Evolutionary conservation across 2,888 invertebrate species (phyloP).

Genomic region (Chloromyia formosa): DNA sequence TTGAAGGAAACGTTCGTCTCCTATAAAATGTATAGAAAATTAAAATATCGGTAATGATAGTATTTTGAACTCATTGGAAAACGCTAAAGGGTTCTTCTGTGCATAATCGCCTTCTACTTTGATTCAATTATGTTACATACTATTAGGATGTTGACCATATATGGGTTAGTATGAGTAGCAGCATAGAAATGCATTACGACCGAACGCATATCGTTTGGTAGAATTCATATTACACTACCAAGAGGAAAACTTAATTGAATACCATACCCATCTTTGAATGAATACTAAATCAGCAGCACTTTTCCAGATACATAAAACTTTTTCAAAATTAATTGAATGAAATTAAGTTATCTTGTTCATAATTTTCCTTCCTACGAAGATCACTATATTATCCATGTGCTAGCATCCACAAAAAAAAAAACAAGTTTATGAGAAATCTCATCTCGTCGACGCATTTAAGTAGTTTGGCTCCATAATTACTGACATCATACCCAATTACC

Average conservation of each 20-base stretch:
- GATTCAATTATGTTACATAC: no score
- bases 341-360: conserved; percentile 38
- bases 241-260: neutral
- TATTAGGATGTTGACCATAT: no score
- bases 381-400: conserved; percentile 3
- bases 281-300: neutral
- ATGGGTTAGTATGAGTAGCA: no score
- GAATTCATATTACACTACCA: neutral
- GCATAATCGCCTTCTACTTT: no score
- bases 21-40: no score
- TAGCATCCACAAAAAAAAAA: neutral
- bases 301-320: neutral
- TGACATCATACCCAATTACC: conserved; percentile 14
- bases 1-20: no score
- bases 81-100: no score
- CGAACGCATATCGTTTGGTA: no score
- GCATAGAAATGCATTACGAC: no score
- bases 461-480: conserved; percentile 13
- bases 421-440: neutral
- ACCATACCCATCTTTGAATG: neutral
- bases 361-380: conserved; percentile 26
- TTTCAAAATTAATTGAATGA: conserved; percentile 24
- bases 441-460: conserved; percentile 6
- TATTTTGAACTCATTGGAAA: no score
- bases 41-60: no score